A percentile compares a stretch with the other conserved stretches of the same genome.
Evolutionary conservation across 2,797 vertebrate species (phyloP).

Genomic region (Enteromius thamalakanensis): DNA sequence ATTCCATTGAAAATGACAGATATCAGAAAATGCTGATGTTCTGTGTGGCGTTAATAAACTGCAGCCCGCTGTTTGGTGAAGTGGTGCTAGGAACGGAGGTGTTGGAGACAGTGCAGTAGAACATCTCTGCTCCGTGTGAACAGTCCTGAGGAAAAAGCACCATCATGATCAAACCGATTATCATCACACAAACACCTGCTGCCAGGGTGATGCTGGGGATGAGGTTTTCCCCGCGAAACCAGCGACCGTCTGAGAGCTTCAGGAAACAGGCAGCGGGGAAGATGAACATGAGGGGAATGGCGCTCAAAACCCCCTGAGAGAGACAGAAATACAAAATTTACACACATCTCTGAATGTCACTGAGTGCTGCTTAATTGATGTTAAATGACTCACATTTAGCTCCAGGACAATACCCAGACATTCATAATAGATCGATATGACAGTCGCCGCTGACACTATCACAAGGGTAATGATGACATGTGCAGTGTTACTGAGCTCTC

Average conservation of each 20-base stretch:
- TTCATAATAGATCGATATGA: constrained; percentile 83
- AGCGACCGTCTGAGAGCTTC: constrained; percentile 84
- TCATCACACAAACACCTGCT: constrained; percentile 85
- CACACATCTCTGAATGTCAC: not conserved
- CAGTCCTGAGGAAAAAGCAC: constrained; percentile 84
- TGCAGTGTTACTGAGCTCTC: constrained; percentile 77
- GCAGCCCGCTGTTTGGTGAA: constrained; percentile 53
- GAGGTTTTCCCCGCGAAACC: constrained; percentile 83
- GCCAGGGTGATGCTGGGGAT: constrained; percentile 81
- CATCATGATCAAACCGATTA: constrained; percentile 85
- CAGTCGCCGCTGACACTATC: constrained; percentile 80
- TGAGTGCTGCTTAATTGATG: not conserved
- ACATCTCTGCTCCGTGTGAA: constrained; percentile 91
- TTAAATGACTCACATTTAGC: constrained; percentile 80
- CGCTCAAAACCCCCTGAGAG: constrained; percentile 87
- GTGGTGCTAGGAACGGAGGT: constrained; percentile 73
- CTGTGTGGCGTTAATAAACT: constrained; percentile 39
- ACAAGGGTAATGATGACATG: constrained; percentile 82
- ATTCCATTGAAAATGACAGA: not conserved
- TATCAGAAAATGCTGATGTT: constrained; percentile 44
- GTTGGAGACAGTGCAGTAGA: constrained; percentile 85
- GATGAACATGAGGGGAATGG: constrained; percentile 95
- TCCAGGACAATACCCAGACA: constrained; percentile 93
- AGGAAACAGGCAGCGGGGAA: constrained; percentile 91
- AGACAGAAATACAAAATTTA: not conserved